Evolutionary conservation across 2,113 vertebrate genomes (phyloP), one percentile per base, ranked within the genome.

Genomic region (Ondatra zibethicus): DNA sequence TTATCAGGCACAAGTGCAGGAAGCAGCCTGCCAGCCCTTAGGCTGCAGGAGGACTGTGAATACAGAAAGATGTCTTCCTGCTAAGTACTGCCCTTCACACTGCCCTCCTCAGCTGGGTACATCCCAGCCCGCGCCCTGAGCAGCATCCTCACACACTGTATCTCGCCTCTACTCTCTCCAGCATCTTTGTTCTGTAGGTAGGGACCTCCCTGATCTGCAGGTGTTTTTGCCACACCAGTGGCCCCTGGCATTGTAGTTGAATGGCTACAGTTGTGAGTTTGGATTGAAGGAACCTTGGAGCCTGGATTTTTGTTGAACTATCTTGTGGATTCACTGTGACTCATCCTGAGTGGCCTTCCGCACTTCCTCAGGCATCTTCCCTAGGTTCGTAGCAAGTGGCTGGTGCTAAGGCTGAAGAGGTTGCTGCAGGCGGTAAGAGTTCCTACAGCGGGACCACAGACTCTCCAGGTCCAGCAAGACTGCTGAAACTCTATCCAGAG

Each of bases 281-380:
- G 84, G 66, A 68, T 0, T 5, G 50, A 65, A 50, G 52, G 42
- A 39, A 9, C 55, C 82, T 39, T 13, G 36, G 11, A 76, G 3
- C 23, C 89, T 91, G 92, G 66, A 70, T 47, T 93, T 95, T 93
- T 84, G 58, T 90, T 94, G 68, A 82, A 52, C 33, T 85, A 27
- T 52, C 16, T 61, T 7, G 11, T 91, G 61, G 25, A 73, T 90
- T 93, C 63, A 0, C 76, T 70, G 31, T 89, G 87, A 65, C 75
- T 88, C 61, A 21, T 61, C 12, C n/a, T 19, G 77, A 63, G 27
- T 80, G 19, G 23, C 70, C 31, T 76, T 77, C 50, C 11, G 0
- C 58, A 33, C 16, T 10, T 78, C 47, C 10, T 29, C 45, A 73
- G n/a, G 29, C 21, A 19, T 70, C 75, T 65, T 63, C 70, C 42